These are phyloP conservation scores for Nycticorax nycticorax DNA, from an alignment of 2,113 vertebrate species.

Conservation along the genomic window DNA sequence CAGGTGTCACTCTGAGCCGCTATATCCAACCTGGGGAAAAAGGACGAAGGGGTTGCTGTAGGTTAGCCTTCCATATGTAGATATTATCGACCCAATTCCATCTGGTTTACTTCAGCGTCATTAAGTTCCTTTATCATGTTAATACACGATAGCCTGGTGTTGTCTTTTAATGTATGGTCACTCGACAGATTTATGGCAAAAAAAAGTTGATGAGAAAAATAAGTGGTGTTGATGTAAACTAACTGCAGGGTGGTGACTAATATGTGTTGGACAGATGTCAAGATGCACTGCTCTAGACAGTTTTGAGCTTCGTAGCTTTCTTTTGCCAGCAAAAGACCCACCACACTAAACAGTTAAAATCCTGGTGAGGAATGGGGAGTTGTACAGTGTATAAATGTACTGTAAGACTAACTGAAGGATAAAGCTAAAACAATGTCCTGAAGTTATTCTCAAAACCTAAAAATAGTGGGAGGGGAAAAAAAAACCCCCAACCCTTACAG, in stretches of 20 bases:
- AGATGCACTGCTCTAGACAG: neutral
- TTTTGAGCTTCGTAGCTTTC: neutral
- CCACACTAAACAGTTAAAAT: neutral
- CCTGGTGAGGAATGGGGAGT: neutral
- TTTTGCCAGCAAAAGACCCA: neutral
- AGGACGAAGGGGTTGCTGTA: neutral
- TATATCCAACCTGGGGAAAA: fast-evolving
- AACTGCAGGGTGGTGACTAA: neutral
- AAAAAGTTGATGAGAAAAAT: neutral
- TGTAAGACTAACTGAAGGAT: neutral
- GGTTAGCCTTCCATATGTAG: neutral
- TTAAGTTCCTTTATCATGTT: neutral
- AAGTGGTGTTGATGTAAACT: neutral
- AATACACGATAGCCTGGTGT: neutral
- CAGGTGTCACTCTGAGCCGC: conserved; percentile 42
- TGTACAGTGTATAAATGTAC: neutral
- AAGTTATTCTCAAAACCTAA: neutral
- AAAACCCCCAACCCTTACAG: neutral
- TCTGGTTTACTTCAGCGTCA: neutral
- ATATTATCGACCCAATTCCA: neutral
- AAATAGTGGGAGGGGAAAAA: neutral
- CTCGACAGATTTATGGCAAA: neutral
- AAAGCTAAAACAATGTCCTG: neutral
- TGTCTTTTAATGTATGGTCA: neutral
- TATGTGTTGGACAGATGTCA: neutral